phyloP scores from a whole-genome alignment of 2,888 invertebrate species.

The Oscheius sp. region DNA sequence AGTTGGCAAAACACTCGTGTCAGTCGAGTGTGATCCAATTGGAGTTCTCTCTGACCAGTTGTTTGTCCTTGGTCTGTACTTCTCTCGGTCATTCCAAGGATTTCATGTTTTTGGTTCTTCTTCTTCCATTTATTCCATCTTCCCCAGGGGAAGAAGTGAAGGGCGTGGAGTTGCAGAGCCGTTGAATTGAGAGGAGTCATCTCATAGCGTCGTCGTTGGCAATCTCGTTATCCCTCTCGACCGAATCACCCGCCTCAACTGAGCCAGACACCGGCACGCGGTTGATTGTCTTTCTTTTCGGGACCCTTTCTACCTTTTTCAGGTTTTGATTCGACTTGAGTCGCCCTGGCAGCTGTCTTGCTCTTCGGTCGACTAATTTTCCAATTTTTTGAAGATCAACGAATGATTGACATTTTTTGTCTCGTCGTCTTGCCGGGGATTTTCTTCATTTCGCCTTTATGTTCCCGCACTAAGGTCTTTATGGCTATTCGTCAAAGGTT shows the following conservation, averaged over 20 bases:
- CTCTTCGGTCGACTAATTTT: no score
- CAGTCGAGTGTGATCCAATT: no score
- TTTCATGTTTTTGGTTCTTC: not conserved
- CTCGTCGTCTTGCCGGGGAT: no score
- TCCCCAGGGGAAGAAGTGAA: constrained; percentile 29
- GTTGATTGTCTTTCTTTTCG: constrained; percentile 3
- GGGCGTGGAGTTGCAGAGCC: constrained; percentile 22
- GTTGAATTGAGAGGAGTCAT: constrained; percentile 33
- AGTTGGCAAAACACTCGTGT: not conserved
- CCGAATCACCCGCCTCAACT: constrained; percentile 32
- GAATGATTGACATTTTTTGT: no score
- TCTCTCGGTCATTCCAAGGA: not conserved
- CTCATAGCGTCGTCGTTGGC: constrained; percentile 29
- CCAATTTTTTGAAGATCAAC: no score
- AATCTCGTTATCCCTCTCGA: constrained; percentile 35
- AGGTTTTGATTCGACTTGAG: no score
- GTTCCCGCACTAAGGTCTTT: no score
- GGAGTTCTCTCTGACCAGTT: no score
- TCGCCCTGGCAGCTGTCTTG: no score
- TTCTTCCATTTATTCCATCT: not conserved
- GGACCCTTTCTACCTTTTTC: not conserved
- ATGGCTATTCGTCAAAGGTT: no score
- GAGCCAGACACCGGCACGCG: constrained; percentile 29
- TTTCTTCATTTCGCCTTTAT: no score
- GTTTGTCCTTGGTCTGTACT: no score